These are phyloP conservation scores for Ageneiosus marmoratus DNA, from an alignment of 2,113 vertebrate genomes.

Conservation along the genomic window DNA sequence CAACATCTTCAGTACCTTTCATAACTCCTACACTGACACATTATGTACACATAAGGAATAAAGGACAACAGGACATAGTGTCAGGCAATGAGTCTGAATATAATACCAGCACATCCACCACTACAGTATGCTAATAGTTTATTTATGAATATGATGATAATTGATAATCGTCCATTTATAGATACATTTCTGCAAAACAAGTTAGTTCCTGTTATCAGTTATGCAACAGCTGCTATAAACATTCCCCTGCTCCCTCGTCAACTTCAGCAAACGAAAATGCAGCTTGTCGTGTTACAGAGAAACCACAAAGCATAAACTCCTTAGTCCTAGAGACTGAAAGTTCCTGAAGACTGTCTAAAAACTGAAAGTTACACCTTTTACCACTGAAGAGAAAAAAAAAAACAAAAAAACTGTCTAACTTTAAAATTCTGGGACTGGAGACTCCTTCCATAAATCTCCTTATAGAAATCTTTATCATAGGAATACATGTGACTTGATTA, in stretches of 20 bases:
- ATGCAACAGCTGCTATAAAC: neutral
- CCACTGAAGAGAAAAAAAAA: neutral
- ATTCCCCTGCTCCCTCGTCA: neutral
- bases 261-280: neutral
- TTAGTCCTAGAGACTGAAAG: neutral
- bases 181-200: neutral
- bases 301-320: neutral
- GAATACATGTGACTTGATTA: neutral
- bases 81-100: neutral
- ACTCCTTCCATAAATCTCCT: neutral
- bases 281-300: neutral
- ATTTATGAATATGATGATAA: neutral
- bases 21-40: constrained; percentile 11
- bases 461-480: neutral
- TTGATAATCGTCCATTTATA: neutral
- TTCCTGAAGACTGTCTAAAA: neutral
- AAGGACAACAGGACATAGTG: neutral
- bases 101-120: neutral
- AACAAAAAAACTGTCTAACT: neutral
- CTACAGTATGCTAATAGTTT: neutral
- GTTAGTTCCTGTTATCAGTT: neutral
- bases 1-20: constrained; percentile 5
- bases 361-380: neutral
- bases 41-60: neutral
- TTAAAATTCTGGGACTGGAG: neutral